Conservation (phyloP, 92 coral and sea anemone genomes). For the Heteractis magnifica region DNA sequence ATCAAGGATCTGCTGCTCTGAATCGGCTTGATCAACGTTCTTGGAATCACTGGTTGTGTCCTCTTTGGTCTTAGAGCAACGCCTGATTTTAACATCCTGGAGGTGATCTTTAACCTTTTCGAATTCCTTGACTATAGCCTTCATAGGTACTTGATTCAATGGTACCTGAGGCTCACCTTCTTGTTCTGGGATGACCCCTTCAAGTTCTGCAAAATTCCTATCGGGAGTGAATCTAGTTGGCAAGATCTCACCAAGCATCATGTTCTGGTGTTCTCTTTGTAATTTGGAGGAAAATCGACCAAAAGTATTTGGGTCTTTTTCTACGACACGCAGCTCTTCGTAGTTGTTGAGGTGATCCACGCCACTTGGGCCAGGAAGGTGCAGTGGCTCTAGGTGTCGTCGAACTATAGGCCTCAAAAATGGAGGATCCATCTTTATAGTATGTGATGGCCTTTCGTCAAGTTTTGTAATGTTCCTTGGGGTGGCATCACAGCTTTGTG, state of each 20-base stretch:
- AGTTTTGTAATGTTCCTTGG: not conserved
- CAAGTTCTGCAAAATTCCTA: not conserved
- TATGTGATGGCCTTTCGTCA: not conserved
- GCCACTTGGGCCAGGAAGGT: not conserved
- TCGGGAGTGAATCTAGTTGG: not conserved
- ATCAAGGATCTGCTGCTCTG: not conserved
- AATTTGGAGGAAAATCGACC: slow-evolving; percentile 1
- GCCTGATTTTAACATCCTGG: not conserved
- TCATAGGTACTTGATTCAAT: not conserved
- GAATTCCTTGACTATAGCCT: not conserved
- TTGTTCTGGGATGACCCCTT: not conserved
- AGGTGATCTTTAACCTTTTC: not conserved
- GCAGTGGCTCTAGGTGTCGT: not conserved
- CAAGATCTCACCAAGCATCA: not conserved
- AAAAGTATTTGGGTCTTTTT: not conserved
- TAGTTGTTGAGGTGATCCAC: not conserved
- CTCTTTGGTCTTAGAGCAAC: not conserved
- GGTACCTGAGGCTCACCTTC: not conserved
- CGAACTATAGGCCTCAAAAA: not conserved
- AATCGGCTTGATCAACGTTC: not conserved
- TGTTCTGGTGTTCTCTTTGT: not conserved
- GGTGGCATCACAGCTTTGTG: not conserved
- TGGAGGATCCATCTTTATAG: not conserved
- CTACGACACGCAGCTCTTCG: not conserved
- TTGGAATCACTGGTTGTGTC: not conserved